These are phyloP conservation scores for Oxyruncus cristatus DNA, from an alignment of 2,113 vertebrate genomes.

Conservation along the genomic window DNA sequence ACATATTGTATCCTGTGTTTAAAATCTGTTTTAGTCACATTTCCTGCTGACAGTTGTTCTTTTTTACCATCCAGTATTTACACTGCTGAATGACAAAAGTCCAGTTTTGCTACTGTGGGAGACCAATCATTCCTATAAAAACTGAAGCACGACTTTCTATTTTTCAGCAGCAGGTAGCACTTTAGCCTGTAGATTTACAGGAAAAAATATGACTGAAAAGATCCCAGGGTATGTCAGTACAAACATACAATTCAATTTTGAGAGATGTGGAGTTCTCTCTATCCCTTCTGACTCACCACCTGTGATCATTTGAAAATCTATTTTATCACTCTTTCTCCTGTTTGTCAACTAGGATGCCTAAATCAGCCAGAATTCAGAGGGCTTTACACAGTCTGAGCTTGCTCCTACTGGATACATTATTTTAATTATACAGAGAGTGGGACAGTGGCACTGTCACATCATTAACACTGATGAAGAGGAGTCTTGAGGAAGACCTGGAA, in stretches of 20 bases:
- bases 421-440: background rate
- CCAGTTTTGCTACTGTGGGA: background rate
- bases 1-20: background rate
- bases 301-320: background rate
- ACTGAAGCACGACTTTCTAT: background rate
- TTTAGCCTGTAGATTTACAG: background rate
- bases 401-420: background rate
- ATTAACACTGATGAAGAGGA: background rate
- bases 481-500: background rate
- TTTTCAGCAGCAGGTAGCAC: background rate
- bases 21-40: background rate
- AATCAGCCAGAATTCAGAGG: background rate
- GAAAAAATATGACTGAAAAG: background rate
- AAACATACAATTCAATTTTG: background rate
- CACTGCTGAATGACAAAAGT: background rate
- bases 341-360: background rate
- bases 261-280: background rate
- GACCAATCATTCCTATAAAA: background rate
- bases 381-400: background rate
- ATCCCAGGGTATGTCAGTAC: background rate
- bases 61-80: conserved; percentile 20
- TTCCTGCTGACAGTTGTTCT: background rate
- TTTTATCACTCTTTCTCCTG: background rate
- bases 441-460: background rate
- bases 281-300: background rate